Percentiles rank a stretch among this genome's conserved stretches.
Conservation (phyloP, 2,113 vertebrate species). For the Monarcha castaneiventris region DNA sequence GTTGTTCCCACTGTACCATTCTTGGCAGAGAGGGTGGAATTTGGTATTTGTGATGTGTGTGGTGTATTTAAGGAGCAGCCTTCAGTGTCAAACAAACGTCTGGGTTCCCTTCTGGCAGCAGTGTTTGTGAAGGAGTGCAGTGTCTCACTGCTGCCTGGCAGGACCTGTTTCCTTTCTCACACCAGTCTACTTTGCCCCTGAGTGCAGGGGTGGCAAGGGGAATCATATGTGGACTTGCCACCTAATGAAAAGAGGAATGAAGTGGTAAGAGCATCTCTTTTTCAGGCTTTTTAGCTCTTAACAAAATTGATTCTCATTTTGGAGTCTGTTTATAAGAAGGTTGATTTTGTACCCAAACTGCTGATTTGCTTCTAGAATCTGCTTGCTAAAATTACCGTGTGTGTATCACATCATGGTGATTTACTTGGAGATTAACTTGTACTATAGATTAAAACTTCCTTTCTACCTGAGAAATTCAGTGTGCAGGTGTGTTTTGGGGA, state of each 20-base stretch:
- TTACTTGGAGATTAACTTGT: neutral
- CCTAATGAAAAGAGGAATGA: neutral
- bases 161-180: rapidly evolving
- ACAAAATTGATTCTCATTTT: neutral
- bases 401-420: neutral
- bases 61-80: neutral
- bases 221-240: neutral
- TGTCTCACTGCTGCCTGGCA: rapidly evolving
- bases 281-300: neutral
- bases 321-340: neutral
- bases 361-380: neutral
- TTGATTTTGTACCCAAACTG: neutral
- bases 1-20: neutral
- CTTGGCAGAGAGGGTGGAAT: neutral
- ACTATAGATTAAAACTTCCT: neutral
- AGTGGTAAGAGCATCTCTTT: neutral
- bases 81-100: neutral
- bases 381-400: neutral
- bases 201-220: rapidly evolving
- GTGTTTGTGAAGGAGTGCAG: neutral
- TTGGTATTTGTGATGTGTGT: neutral
- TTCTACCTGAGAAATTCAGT: neutral
- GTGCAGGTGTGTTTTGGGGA: neutral
- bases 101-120: neutral
- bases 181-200: neutral